phyloP scores from a whole-genome alignment of 2,888 invertebrate genomes.

The Siphlonurus alternatus region DNA sequence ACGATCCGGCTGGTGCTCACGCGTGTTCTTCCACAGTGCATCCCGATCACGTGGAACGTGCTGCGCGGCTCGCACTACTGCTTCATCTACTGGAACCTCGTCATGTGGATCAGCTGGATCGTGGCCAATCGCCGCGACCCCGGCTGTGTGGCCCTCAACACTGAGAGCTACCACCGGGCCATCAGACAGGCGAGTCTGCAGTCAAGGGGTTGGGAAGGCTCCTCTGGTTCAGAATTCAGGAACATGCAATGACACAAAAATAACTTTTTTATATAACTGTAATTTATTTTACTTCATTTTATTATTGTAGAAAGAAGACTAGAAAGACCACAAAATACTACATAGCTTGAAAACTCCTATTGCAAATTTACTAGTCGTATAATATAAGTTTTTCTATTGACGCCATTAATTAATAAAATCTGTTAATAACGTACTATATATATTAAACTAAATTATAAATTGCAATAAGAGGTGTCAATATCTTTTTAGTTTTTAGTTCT shows the following conservation, averaged over 20 bases:
- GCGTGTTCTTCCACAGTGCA: slow-evolving; percentile 42
- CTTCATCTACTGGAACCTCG: slow-evolving; percentile 76
- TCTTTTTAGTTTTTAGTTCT: too few species aligned
- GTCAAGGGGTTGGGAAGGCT: neutral
- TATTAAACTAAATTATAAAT: too few species aligned
- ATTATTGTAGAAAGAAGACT: neutral
- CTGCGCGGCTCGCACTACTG: slow-evolving; percentile 72
- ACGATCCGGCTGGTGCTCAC: too few species aligned
- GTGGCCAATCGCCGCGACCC: slow-evolving; percentile 80
- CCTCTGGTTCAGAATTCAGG: neutral
- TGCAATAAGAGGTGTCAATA: too few species aligned
- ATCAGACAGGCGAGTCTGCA: slow-evolving; percentile 62
- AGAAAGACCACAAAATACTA: too few species aligned
- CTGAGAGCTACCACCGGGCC: slow-evolving; percentile 76
- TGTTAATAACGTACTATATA: too few species aligned
- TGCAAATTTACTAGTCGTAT: too few species aligned
- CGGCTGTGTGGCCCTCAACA: slow-evolving; percentile 75
- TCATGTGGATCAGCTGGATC: slow-evolving; percentile 89
- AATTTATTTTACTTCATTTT: neutral
- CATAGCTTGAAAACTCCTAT: too few species aligned
- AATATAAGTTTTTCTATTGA: too few species aligned
- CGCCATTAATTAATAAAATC: too few species aligned
- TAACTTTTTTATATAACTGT: neutral
- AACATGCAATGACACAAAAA: neutral
- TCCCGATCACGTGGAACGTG: slow-evolving; percentile 81